Percentiles rank a stretch among this genome's conserved stretches.
phyloP scores from a whole-genome alignment of 2,888 invertebrate species.

The Tipula vernalis region DNA sequence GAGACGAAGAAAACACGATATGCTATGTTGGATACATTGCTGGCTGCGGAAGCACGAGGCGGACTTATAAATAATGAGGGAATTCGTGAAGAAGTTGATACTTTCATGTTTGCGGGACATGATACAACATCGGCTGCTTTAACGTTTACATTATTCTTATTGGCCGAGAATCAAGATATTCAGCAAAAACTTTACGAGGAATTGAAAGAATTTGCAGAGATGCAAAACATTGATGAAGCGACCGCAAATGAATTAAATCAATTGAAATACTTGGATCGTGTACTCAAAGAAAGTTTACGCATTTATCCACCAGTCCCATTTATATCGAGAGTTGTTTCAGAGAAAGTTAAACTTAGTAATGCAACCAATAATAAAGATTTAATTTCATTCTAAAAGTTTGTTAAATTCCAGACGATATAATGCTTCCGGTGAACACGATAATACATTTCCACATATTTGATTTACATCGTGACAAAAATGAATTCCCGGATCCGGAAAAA shows the following conservation, averaged over 20 bases:
- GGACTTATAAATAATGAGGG: no score
- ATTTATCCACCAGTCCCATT: no score
- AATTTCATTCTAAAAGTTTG: no score
- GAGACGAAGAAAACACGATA: slow-evolving; percentile 29
- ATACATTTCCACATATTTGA: slow-evolving; percentile 47
- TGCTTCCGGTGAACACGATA: slow-evolving; percentile 38
- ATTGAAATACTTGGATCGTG: no score
- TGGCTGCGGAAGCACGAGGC: slow-evolving; percentile 38
- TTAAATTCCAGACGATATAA: slow-evolving; percentile 19
- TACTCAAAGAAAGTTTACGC: no score
- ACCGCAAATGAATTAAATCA: slow-evolving; percentile 27
- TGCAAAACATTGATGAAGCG: slow-evolving; percentile 12
- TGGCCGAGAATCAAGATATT: slow-evolving; percentile 38
- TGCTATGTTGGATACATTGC: slow-evolving; percentile 44
- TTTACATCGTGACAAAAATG: slow-evolving; percentile 47
- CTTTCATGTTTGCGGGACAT: no score
- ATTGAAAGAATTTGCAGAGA: slow-evolving; percentile 19
- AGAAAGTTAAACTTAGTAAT: slow-evolving; percentile 17
- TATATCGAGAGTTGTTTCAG: slow-evolving; percentile 30
- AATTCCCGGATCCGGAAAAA: slow-evolving; percentile 48
- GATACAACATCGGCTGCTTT: no score
- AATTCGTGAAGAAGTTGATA: no score
- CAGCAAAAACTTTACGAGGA: slow-evolving; percentile 40
- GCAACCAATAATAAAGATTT: background rate
- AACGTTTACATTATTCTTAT: no score